Evolutionary conservation across 37 sponge, comb jelly and placozoan species (phyloP).

Genomic region (Spongia lamella): DNA sequence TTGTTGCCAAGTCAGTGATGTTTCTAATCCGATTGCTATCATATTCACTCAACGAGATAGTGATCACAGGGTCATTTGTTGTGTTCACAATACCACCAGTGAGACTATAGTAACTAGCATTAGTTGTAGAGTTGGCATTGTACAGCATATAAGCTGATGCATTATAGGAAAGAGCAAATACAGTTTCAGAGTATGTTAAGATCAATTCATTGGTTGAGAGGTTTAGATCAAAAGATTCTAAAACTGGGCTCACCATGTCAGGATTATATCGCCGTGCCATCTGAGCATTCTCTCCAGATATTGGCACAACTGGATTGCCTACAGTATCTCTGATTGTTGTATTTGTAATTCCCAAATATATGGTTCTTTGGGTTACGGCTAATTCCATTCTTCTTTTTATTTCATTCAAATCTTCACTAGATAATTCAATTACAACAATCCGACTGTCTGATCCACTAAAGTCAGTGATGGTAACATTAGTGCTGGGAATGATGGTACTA

Average conservation of each 20-base stretch:
- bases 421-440: slow-evolving; percentile 63
- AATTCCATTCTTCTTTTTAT: slow-evolving; percentile 60
- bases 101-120: slow-evolving; percentile 40
- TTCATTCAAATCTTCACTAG: slow-evolving; percentile 75
- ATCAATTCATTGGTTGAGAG: slow-evolving; percentile 56
- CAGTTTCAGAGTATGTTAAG: slow-evolving; percentile 83
- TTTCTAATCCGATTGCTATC: slow-evolving; percentile 80
- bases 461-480: slow-evolving; percentile 15
- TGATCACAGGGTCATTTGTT: slow-evolving; percentile 52
- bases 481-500: slow-evolving; percentile 33
- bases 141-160: slow-evolving; percentile 32
- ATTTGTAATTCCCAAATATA: slow-evolving; percentile 43
- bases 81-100: slow-evolving; percentile 64
- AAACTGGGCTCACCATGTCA: slow-evolving; percentile 52
- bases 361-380: slow-evolving; percentile 60
- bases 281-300: slow-evolving; percentile 30
- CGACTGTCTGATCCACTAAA: slow-evolving; percentile 55
- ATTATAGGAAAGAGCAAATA: slow-evolving; percentile 59
- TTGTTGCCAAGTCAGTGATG: slow-evolving; percentile 61
- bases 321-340: slow-evolving; percentile 55
- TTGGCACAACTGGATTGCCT: slow-evolving; percentile 54
- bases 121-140: background rate
- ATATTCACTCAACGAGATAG: slow-evolving; percentile 29
- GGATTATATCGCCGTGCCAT: slow-evolving; percentile 24
- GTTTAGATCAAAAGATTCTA: slow-evolving; percentile 66